A percentile compares a stretch with the other conserved stretches of the same genome.
Evolutionary conservation across 2,888 invertebrate species (phyloP).

Genomic region (Limnephilus auricula): DNA sequence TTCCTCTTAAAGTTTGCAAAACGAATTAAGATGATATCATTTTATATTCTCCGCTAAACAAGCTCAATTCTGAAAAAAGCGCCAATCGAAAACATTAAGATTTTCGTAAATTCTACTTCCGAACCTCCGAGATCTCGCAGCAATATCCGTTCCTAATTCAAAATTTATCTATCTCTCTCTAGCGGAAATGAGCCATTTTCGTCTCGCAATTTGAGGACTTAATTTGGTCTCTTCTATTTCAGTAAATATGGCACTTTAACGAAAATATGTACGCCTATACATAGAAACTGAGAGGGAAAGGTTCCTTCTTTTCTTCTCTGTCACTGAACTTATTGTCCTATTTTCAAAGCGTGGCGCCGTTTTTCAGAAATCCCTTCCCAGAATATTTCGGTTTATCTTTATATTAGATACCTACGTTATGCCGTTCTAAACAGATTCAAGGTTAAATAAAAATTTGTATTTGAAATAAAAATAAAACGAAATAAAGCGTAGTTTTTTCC

Average conservation of each 20-base stretch:
- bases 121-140: slow-evolving; percentile 35
- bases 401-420: background rate
- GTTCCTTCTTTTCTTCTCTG: background rate
- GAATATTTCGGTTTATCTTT: background rate
- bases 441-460: background rate
- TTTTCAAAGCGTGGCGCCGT: background rate
- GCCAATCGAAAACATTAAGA: slow-evolving; percentile 38
- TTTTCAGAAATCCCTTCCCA: background rate
- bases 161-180: slow-evolving; percentile 35
- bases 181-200: slow-evolving; percentile 46
- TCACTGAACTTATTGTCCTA: slow-evolving; percentile 2
- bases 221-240: slow-evolving; percentile 10
- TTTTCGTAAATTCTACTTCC: slow-evolving; percentile 44
- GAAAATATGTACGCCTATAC: background rate
- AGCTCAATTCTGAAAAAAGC: slow-evolving; percentile 31
- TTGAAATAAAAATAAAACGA: background rate
- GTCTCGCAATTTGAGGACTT: slow-evolving; percentile 22
- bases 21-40: slow-evolving; percentile 26
- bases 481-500: background rate
- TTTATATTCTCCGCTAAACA: slow-evolving; percentile 17
- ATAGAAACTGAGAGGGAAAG: background rate
- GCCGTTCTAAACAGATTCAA: background rate
- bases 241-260: slow-evolving; percentile 19
- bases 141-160: slow-evolving; percentile 58
- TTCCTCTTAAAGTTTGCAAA: background rate